Evolutionary conservation across 2,113 vertebrate genomes (phyloP).

Genomic region (Dipodomys spectabilis): DNA sequence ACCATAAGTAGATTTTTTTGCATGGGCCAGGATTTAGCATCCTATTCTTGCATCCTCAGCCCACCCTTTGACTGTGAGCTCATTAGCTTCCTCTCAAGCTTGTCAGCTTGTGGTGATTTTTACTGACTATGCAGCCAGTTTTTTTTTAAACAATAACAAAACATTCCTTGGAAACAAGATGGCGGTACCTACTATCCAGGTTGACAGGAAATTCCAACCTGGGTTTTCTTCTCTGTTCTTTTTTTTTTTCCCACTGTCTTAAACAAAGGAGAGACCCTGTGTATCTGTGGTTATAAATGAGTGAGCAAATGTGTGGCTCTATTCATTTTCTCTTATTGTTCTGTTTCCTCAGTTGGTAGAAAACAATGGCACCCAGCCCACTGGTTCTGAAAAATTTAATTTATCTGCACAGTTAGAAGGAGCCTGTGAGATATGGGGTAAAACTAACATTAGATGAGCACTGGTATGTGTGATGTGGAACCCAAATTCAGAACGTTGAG

Average conservation of each 20-base stretch:
- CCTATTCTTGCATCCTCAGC: background rate
- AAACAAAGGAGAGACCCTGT: background rate
- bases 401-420: background rate
- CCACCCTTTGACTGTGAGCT: background rate
- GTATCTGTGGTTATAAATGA: background rate
- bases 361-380: background rate
- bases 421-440: background rate
- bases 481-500: background rate
- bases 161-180: slow-evolving; percentile 6
- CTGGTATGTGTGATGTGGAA: background rate
- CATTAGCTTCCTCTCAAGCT: background rate
- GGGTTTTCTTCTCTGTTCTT: background rate
- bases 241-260: slow-evolving; percentile 12
- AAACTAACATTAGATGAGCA: background rate
- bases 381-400: background rate
- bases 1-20: background rate
- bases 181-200: background rate
- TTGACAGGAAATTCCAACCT: background rate
- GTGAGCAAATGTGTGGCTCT: background rate
- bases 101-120: background rate
- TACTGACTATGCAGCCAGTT: background rate
- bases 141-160: background rate
- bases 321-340: background rate
- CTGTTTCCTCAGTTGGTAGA: background rate
- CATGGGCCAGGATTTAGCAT: background rate